These are phyloP conservation scores for Pseudomyrmex flavicornis DNA, from an alignment of 1,140 invertebrate genomes.

Conservation along the genomic window DNA sequence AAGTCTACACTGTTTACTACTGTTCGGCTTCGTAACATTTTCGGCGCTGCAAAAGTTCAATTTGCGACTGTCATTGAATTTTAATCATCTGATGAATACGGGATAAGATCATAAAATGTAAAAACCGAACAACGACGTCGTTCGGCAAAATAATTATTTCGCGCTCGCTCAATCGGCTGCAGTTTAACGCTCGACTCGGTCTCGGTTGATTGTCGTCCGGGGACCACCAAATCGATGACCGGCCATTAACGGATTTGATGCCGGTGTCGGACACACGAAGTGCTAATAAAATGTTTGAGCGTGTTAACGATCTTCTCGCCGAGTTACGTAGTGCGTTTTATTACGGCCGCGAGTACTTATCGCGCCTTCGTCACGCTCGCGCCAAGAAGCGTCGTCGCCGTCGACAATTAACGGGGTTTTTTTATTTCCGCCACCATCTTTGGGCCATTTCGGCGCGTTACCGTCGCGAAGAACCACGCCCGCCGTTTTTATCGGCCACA, in stretches of 20 bases:
- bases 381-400: constrained; percentile 4
- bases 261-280: constrained; percentile 55
- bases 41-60: too few relatives aligned
- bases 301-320: constrained; percentile 73
- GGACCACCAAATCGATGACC: constrained; percentile 61
- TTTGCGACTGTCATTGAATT: neutral
- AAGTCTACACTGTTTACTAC: too few relatives aligned
- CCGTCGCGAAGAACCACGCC: constrained; percentile 26
- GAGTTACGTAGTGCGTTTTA: constrained; percentile 55
- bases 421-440: constrained; percentile 31
- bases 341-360: constrained; percentile 50
- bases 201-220: constrained; percentile 54
- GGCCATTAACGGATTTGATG: constrained; percentile 68
- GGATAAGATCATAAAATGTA: neutral
- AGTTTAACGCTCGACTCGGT: constrained; percentile 60
- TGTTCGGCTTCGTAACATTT: too few relatives aligned
- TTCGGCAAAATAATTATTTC: constrained; percentile 57
- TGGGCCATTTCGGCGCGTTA: constrained; percentile 22
- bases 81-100: neutral
- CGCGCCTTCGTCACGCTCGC: neutral
- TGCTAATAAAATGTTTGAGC: constrained; percentile 74
- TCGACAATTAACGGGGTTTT: constrained; percentile 45
- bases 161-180: constrained; percentile 11
- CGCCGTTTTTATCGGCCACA: constrained; percentile 59
- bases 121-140: neutral